Base-by-base conservation (phyloP, 2,113 vertebrate genomes). In the Urocitellus parryii region DNA sequence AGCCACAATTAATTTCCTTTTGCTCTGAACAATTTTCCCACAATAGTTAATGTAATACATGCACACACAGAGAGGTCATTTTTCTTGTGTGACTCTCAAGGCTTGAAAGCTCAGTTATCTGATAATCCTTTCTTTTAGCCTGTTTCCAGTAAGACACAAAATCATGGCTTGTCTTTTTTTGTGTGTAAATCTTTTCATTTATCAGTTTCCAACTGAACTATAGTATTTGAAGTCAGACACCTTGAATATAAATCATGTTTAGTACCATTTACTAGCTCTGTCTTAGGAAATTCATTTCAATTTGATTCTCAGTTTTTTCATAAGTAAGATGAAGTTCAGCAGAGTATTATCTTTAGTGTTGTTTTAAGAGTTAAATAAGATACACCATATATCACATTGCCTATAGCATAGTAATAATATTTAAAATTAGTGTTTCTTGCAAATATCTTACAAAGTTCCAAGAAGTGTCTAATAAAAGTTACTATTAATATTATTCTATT, bases 381-480 rank as follows among this genome's bases (percentile, higher is more conserved):
- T 73, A 68, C 39, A 13, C 29, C 37, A n/a, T 90, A 29, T 80
- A 91, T 78, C 42, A 37, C 10, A 51, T 76, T 83, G 29, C 73
- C 22, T 81, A 32, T 37, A 88, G 63, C 37, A 8, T 91, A 88
- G 74, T 72, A 78, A 72, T 29, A 76, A 80, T 79, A 67, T 45
- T 95, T 94, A 80, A 65, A 91, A 56, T 39, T 89, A 77, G 53
- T 85, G 53, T 81, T 95, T 91, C 29, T 78, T 76, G 53, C 14
- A 94, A 32, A 73, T 48, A 70, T 20, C 42, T 79, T 79, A 61
- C 10, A 85, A 56, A 79, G 20, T 16, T 95, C 45, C 42, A 58
- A 20, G 22, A 83, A 81, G 9, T 25, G 84, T 79, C 67, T 88
- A 91, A 91, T 76, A 39, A 81, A 67, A 83, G 45, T 77, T 88